phyloP scores from a whole-genome alignment of 2,113 vertebrate species.

The Stigmatopora nigra region DNA sequence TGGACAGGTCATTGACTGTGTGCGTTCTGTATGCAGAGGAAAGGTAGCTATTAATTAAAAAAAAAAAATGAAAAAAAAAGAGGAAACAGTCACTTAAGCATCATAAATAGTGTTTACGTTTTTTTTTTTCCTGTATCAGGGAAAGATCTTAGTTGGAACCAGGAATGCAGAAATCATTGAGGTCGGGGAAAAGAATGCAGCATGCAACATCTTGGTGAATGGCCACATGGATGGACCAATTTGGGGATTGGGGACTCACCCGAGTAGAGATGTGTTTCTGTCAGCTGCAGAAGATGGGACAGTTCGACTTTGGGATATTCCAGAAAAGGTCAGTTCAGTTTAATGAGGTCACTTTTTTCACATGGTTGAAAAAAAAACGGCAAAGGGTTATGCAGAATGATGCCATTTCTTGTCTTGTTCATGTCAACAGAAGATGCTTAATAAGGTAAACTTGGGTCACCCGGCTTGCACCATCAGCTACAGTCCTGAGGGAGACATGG shows the following conservation, averaged over 20 bases:
- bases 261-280: conserved; percentile 86
- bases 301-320: conserved; percentile 92
- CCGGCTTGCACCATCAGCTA: conserved; percentile 87
- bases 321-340: conserved; percentile 78
- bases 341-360: neutral
- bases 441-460: conserved; percentile 92
- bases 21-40: conserved; percentile 88
- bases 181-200: conserved; percentile 95
- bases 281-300: conserved; percentile 95
- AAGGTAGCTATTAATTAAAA: conserved; percentile 68
- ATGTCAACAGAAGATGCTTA: conserved; percentile 88
- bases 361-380: too few relatives aligned
- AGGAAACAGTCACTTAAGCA: too few relatives aligned
- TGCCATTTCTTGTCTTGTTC: too few relatives aligned
- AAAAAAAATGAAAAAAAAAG: too few relatives aligned
- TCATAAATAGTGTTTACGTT: conserved; percentile 1
- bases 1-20: conserved; percentile 85
- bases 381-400: too few relatives aligned
- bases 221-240: conserved; percentile 92
- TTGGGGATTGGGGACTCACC: conserved; percentile 89
- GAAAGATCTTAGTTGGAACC: conserved; percentile 93
- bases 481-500: conserved; percentile 94
- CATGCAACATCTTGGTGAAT: conserved; percentile 88
- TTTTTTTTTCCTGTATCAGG: conserved; percentile 61
- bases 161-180: conserved; percentile 94